These are phyloP conservation scores for Drosophila pallidifrons DNA, from an alignment of 1,140 invertebrate genomes.

Conservation along the genomic window DNA sequence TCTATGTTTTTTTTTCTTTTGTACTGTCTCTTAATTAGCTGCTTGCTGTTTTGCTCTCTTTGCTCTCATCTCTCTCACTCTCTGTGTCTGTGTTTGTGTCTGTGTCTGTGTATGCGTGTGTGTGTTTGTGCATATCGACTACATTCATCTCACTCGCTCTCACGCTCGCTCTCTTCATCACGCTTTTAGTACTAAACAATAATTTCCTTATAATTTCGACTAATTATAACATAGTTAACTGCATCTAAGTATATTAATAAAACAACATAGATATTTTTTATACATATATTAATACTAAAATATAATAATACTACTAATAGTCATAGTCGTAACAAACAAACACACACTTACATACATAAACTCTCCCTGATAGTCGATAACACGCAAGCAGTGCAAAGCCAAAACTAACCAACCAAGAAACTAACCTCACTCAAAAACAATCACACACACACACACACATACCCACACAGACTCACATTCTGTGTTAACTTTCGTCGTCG, in stretches of 20 bases:
- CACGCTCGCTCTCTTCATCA: not conserved
- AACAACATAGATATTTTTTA: slow-evolving; percentile 21
- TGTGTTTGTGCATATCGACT: slow-evolving; percentile 16
- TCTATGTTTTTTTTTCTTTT: slow-evolving; percentile 15
- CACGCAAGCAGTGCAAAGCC: slow-evolving; percentile 18
- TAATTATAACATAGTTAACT: slow-evolving; percentile 52
- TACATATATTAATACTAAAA: slow-evolving; percentile 25
- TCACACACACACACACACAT: slow-evolving; percentile 18
- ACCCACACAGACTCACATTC: slow-evolving; percentile 15
- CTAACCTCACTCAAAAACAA: slow-evolving; percentile 7
- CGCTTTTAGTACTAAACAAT: slow-evolving; percentile 9
- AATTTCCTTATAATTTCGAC: slow-evolving; percentile 16
- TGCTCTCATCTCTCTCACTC: not conserved
- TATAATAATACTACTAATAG: slow-evolving; percentile 27
- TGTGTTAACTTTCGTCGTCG: slow-evolving; percentile 41
- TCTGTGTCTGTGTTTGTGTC: slow-evolving; percentile 8
- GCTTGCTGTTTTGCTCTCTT: slow-evolving; percentile 33
- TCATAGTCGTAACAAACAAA: slow-evolving; percentile 1
- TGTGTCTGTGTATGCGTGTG: slow-evolving; percentile 1
- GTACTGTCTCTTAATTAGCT: slow-evolving; percentile 30
- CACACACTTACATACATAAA: slow-evolving; percentile 3
- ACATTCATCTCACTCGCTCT: slow-evolving; percentile 11
- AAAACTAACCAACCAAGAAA: not conserved
- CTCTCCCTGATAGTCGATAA: slow-evolving; percentile 18
- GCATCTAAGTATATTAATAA: slow-evolving; percentile 50